A percentile compares a stretch with the other conserved stretches of the same genome.
Evolutionary conservation across 2,888 invertebrate genomes (phyloP).

Genomic region (Thecophora atra): DNA sequence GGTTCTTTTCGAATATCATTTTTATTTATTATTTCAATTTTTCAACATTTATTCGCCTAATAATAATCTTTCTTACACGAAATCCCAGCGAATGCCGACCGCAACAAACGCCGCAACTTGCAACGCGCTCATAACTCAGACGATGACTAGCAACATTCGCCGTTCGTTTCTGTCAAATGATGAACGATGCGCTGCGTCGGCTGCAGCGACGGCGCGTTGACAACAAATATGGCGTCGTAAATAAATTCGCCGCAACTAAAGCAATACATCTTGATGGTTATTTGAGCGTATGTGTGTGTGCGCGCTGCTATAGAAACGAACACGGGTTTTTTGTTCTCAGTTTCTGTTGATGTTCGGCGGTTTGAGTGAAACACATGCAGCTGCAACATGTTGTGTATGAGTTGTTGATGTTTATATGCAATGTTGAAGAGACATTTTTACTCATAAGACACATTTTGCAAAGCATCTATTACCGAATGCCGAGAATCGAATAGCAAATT

Average conservation of each 20-base stretch:
- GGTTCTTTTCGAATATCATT: neutral
- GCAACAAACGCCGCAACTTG: constrained; percentile 14
- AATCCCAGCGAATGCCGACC: neutral
- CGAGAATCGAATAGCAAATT: no score
- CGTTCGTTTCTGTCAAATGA: constrained; percentile 14
- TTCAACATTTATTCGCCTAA: neutral
- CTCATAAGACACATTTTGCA: no score
- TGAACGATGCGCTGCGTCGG: constrained; percentile 13
- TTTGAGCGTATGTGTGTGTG: constrained; percentile 27
- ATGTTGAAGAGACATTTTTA: neutral
- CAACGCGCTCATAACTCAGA: constrained; percentile 32
- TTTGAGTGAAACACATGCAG: constrained; percentile 37
- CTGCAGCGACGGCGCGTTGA: constrained; percentile 34
- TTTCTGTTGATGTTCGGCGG: neutral
- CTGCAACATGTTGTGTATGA: constrained; percentile 39
- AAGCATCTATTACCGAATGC: no score
- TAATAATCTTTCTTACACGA: neutral
- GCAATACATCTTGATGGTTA: constrained; percentile 44
- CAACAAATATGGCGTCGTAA: constrained; percentile 58
- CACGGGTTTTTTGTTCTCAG: constrained; percentile 33
- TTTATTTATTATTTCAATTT: neutral
- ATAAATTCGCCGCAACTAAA: constrained; percentile 49
- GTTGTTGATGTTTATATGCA: neutral
- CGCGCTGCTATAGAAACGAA: neutral
- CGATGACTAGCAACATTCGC: constrained; percentile 31